Evolutionary conservation across 1,140 invertebrate genomes (phyloP).

Genomic region (Melanaphis sacchari): DNA sequence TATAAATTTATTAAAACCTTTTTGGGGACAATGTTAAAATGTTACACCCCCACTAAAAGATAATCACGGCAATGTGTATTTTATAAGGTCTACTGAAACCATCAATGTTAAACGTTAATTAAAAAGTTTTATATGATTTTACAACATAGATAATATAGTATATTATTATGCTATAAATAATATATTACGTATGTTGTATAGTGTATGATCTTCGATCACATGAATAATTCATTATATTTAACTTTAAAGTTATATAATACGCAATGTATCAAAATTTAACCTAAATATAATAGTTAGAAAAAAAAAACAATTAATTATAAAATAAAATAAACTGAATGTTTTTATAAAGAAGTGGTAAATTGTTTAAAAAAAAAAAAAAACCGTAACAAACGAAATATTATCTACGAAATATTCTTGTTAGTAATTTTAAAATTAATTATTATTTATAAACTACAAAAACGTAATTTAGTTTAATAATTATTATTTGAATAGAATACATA

Average conservation of each 20-base stretch:
- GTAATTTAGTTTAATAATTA: not conserved
- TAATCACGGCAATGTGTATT: not conserved
- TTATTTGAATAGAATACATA: not conserved
- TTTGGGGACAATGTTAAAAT: not conserved
- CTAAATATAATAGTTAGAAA: not conserved
- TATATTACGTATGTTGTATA: not conserved
- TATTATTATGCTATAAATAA: not conserved
- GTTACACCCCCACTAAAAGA: not conserved
- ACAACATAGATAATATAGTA: not conserved
- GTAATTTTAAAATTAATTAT: not conserved
- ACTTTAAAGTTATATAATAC: not conserved
- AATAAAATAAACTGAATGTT: not conserved
- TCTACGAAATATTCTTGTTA: not conserved
- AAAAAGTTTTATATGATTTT: not conserved
- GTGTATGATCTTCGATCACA: not conserved
- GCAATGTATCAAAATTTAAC: not conserved
- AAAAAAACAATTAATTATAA: not conserved
- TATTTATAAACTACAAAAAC: not conserved
- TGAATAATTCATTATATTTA: not conserved
- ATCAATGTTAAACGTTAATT: not conserved
- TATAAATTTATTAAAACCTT: not conserved
- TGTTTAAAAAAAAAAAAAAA: too few relatives aligned
- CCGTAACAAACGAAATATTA: not conserved
- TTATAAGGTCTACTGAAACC: not conserved
- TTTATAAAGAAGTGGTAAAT: not conserved